A percentile compares a stretch with the other conserved stretches of the same genome.
These are phyloP conservation scores for Lepas anatifera DNA, from an alignment of 2,888 invertebrate genomes.

Conservation along the genomic window DNA sequence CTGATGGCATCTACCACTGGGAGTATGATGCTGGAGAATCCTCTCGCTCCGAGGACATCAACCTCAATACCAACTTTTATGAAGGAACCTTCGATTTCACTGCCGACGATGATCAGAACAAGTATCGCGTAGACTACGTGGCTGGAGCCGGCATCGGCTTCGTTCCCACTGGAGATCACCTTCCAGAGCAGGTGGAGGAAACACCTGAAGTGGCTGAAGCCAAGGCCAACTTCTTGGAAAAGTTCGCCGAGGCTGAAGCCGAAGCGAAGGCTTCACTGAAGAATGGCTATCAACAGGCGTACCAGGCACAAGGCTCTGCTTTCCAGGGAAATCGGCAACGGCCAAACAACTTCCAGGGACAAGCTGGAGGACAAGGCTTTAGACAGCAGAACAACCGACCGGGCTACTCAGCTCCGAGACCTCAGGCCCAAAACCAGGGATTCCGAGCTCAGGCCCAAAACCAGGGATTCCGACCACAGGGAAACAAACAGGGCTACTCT, in stretches of 20 bases:
- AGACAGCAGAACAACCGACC: background rate
- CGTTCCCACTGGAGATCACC: background rate
- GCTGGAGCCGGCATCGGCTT: constrained; percentile 9
- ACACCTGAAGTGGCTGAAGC: background rate
- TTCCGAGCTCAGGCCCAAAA: background rate
- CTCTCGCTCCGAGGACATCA: constrained; percentile 4
- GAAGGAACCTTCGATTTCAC: background rate
- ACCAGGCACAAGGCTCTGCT: background rate
- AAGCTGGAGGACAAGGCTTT: background rate
- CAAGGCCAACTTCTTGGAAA: constrained; percentile 4
- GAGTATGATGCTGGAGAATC: constrained; percentile 6
- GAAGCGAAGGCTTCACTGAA: background rate
- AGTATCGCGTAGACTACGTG: background rate
- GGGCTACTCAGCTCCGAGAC: background rate
- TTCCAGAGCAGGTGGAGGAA: constrained; percentile 6
- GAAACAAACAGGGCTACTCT: background rate
- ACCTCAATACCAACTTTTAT: background rate
- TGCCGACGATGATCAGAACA: background rate
- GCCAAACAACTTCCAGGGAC: background rate
- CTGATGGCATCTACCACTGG: constrained; percentile 3
- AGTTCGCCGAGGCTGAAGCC: background rate
- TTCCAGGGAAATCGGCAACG: background rate
- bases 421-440: background rate
- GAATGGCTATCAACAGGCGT: background rate
- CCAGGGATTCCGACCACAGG: background rate